Evolutionary conservation across 2,113 vertebrate species (phyloP), one percentile per base, ranked within the genome.

Genomic region (Cottus gobio): DNA sequence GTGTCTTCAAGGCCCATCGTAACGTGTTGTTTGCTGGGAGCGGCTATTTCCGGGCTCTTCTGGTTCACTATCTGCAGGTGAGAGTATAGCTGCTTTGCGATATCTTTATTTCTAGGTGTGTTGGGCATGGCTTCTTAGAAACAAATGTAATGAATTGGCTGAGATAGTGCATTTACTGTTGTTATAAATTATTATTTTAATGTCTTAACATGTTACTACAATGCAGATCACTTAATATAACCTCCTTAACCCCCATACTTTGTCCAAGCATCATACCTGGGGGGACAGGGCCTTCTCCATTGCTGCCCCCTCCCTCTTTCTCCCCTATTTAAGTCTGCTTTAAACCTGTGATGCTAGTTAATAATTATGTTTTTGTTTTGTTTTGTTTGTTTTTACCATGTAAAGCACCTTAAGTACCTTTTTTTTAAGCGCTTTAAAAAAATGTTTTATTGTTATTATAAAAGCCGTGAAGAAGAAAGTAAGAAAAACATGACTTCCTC

Each of bases 1-100:
- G 97, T 7, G 96, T 99, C 84, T 99, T 99, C 92, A 99, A 99
- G 80, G 98, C 98, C 0, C 98, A 99, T 86, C 96, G 96, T n/a
- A 99, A 99, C 89, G 97, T 99, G 18, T 83, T 99, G 31, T 99
- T 99, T 54, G 98, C 98, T 11, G 97, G 96, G 83, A 99, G 98
- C 0, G 97, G 98, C 31, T 99, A 99, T 84, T 99, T 99, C 90
- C 94, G 98, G 11, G 97, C 97, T 3, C 92, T 99, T 71, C 93
- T 99, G 69, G 95, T 99, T 44, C 98, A 98, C 85, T 99, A 98
- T 56, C 96, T 98, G 80, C 97, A 99, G 89, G 93, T 93, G 56
- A 88, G 75, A 24, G 13, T 7, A 34, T 5, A 15, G 18, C 16
- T 65, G 0, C 42, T 20, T 3, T 37, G 12, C 31, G 0, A n/a